Conservation (phyloP, 2,888 invertebrate species). For the Tanytarsus gracilentus region DNA sequence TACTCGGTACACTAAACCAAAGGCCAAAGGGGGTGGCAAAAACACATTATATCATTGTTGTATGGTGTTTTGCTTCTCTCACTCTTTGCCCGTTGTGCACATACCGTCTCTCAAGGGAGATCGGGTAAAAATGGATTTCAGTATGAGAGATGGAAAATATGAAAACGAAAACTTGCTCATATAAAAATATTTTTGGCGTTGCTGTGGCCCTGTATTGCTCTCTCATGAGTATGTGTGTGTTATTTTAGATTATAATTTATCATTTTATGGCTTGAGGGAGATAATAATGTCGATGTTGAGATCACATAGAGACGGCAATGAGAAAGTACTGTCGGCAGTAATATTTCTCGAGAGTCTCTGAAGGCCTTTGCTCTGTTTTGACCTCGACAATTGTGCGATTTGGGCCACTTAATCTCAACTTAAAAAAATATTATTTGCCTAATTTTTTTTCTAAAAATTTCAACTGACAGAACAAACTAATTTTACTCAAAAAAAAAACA, state of each 20-base stretch:
- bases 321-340: too few relatives aligned
- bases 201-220: conserved; percentile 9
- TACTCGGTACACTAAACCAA: background rate
- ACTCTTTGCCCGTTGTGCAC: conserved; percentile 26
- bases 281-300: conserved; percentile 23
- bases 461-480: too few relatives aligned
- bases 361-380: background rate
- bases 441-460: too few relatives aligned
- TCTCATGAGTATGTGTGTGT: conserved; percentile 12
- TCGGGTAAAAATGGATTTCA: conserved; percentile 27
- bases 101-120: too few relatives aligned
- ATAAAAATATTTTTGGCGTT: conserved; percentile 27
- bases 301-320: too few relatives aligned
- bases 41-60: conserved; percentile 29
- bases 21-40: conserved; percentile 5
- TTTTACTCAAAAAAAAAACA: too few relatives aligned
- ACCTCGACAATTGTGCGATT: background rate
- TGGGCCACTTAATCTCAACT: conserved; percentile 26
- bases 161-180: conserved; percentile 24
- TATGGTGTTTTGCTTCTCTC: conserved; percentile 29
- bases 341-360: background rate
- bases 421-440: too few relatives aligned
- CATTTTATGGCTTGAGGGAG: conserved; percentile 24
- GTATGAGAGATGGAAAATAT: conserved; percentile 10
- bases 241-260: conserved; percentile 29